phyloP scores from a whole-genome alignment of 2,888 invertebrate species.

The Scaptomyza tumidula region DNA sequence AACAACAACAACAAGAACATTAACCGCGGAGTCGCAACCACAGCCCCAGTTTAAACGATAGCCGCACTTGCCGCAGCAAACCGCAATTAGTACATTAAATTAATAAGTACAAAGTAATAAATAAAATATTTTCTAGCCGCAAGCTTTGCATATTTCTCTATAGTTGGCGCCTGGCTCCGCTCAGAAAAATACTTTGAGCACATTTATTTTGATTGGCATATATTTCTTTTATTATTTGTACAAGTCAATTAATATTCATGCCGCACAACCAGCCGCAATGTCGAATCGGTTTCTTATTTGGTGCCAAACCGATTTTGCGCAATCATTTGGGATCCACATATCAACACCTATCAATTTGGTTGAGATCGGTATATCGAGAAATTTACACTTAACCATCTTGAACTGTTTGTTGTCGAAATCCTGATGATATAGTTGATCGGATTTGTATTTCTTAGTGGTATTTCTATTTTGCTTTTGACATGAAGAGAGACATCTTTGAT shows the following conservation, averaged over 20 bases:
- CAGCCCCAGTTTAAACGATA: slow-evolving; percentile 60
- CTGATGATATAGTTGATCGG: not conserved
- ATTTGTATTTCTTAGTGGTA: no score
- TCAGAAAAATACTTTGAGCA: slow-evolving; percentile 42
- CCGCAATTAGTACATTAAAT: slow-evolving; percentile 77
- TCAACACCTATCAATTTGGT: slow-evolving; percentile 65
- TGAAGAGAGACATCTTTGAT: not conserved
- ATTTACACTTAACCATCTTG: no score
- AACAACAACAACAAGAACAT: not conserved
- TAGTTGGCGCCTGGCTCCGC: slow-evolving; percentile 33
- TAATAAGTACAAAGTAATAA: slow-evolving; percentile 71
- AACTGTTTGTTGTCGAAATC: not conserved
- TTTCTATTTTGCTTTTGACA: not conserved
- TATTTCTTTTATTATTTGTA: slow-evolving; percentile 51
- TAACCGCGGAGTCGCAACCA: not conserved
- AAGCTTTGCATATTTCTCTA: slow-evolving; percentile 18
- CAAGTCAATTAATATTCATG: slow-evolving; percentile 71
- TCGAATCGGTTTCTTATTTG: slow-evolving; percentile 60
- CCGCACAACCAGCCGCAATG: slow-evolving; percentile 47
- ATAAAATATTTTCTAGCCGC: slow-evolving; percentile 28
- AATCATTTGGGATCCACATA: slow-evolving; percentile 68
- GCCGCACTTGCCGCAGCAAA: slow-evolving; percentile 50
- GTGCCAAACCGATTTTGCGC: slow-evolving; percentile 54
- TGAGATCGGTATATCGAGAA: slow-evolving; percentile 10
- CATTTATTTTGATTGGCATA: slow-evolving; percentile 68